Base-by-base conservation (phyloP, 2,888 invertebrate species). In the Pollenia labialis region DNA sequence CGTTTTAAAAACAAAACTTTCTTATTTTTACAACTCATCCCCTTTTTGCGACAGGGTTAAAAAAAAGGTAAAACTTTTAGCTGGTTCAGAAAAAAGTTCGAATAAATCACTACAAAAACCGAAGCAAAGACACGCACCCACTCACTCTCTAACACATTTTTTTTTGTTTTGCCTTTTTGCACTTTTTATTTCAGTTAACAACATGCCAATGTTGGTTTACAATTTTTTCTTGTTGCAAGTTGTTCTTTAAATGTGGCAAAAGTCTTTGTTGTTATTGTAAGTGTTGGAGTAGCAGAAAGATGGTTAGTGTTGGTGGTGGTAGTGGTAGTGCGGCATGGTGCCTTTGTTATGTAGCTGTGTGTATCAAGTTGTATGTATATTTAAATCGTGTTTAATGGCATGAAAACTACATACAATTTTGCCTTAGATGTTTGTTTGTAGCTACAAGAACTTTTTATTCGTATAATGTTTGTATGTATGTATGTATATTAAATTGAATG, bases 311-410 rank as follows among this genome's bases (percentile, higher is more conserved):
- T 74, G 66, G 75, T 80, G 48, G 14, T 42, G 54, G 44, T 56
- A 52, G 42, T 72, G 77, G 66, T 52, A 14, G 60, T 69, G 50
- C 81, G 54, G 62, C 69, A 66, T 48, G 48, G 46, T 75, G 66
- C 40, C n/a, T 1, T 75, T 82, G 10, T 16, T 82, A 52, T 68
- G 66, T 82, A 74, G 60, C 16, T 48, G 32, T 74, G 16, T 62
- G 46, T 64, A 12, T 50, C 54, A 40, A 52, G 44, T 46, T 84
- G 82, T 66, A 44, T 74, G 79, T 87, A 74, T 85, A 86, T 89
- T 88, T 88, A 88, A 89, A 88, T 88, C 88, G 88, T 88, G 88
- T 88, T 89, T 88, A 89, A 88, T 89, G 89, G 88, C 88, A 89
- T 88, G 89, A 89, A 89, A 89, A 89, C 89, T 85, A 85, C 82